phyloP scores from a whole-genome alignment of 2,888 invertebrate genomes.

The Encarsia formosa region DNA sequence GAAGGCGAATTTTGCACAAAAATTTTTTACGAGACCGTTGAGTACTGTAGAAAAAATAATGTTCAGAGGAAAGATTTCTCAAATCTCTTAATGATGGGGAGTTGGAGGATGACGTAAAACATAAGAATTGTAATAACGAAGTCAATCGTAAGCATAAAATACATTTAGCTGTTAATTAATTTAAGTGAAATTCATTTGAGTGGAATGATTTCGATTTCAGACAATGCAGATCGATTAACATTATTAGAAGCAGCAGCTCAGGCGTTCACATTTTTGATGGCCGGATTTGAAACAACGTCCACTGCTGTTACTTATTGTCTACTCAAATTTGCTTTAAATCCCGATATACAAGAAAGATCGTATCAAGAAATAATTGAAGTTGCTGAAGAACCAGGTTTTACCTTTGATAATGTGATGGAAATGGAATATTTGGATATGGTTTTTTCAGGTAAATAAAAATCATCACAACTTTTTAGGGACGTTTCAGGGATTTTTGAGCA shows the following conservation, averaged over 20 bases:
- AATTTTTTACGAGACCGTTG: constrained; percentile 37
- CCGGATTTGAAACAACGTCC: constrained; percentile 54
- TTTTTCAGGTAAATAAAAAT: constrained; percentile 46
- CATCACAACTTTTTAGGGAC: too few relatives aligned
- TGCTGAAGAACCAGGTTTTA: constrained; percentile 33
- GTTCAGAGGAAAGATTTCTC: constrained; percentile 33
- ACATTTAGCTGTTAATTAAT: too few relatives aligned
- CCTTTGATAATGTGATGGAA: constrained; percentile 48
- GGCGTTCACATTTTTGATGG: constrained; percentile 50
- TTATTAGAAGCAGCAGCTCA: constrained; percentile 34
- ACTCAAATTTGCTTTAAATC: constrained; percentile 48
- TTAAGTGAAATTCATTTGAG: background rate
- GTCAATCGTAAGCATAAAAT: too few relatives aligned
- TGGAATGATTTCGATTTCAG: background rate
- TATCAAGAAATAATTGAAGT: constrained; percentile 43
- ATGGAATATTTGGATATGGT: constrained; percentile 51
- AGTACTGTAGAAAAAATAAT: constrained; percentile 35
- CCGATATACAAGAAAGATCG: constrained; percentile 45
- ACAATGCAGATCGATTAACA: constrained; percentile 29
- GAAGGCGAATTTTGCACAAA: constrained; percentile 39
- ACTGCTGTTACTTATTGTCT: constrained; percentile 50
- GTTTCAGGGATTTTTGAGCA: too few relatives aligned
- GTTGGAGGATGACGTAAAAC: background rate
- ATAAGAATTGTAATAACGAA: background rate
- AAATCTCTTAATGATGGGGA: background rate